Percentiles rank a stretch among this genome's conserved stretches.
Conservation (phyloP, 2,888 invertebrate genomes). For the Andricus curvator region DNA sequence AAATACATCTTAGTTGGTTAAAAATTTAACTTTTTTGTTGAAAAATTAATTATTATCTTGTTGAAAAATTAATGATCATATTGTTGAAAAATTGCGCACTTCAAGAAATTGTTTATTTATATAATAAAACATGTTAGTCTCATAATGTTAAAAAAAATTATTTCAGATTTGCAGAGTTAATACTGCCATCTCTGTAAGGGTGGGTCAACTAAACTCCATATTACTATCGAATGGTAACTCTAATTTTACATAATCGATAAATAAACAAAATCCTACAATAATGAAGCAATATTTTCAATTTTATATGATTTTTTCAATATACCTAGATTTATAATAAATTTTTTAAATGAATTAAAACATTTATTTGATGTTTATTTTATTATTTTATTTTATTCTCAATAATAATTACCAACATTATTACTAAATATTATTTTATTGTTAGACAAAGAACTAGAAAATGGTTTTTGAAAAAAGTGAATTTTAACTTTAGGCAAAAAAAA, state of each 20-base stretch:
- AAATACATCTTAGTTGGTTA: no score
- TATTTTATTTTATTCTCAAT: no score
- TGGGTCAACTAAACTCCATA: neutral
- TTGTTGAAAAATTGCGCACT: no score
- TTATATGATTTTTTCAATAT: neutral
- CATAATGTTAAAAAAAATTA: neutral
- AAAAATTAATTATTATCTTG: no score
- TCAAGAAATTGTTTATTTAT: neutral
- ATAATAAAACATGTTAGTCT: neutral
- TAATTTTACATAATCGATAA: neutral
- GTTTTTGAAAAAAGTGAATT: neutral
- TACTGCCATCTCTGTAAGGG: slow-evolving; percentile 7
- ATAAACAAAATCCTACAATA: neutral
- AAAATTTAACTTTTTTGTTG: no score
- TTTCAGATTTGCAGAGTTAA: neutral
- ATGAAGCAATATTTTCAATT: no score
- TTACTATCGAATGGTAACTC: neutral
- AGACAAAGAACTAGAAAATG: neutral
- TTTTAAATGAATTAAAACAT: neutral
- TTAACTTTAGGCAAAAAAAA: neutral
- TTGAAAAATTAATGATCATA: no score
- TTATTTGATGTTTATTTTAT: neutral
- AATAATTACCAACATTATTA: no score
- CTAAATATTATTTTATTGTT: neutral
- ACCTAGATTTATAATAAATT: slow-evolving; percentile 7